These are phyloP conservation scores for Caenorhabditis sp. DNA, from an alignment of 2,888 invertebrate genomes.

Conservation along the genomic window DNA sequence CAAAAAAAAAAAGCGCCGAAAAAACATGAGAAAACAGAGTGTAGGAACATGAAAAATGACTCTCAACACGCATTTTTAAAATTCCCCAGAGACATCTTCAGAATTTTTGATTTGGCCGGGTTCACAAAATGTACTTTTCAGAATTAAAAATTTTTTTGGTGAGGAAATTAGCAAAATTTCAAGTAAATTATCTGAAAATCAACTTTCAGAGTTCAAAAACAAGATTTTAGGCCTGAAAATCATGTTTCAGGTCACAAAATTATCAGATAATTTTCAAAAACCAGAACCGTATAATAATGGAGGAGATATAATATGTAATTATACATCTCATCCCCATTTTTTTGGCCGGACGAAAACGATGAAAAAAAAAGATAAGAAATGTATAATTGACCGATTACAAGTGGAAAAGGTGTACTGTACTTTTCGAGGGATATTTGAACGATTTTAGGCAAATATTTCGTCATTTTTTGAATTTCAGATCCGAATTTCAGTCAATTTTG, in stretches of 20 bases:
- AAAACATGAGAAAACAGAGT: background rate
- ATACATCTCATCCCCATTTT: background rate
- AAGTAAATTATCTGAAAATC: too few relatives aligned
- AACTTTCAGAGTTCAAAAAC: background rate
- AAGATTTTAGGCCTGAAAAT: too few relatives aligned
- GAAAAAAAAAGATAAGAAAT: conserved; percentile 2
- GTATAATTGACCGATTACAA: too few relatives aligned
- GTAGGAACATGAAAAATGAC: conserved; percentile 35
- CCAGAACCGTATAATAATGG: conserved; percentile 7
- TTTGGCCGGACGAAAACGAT: background rate
- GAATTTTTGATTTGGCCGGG: background rate
- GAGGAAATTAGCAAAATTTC: too few relatives aligned
- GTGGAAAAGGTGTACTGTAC: too few relatives aligned
- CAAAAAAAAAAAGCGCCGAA: background rate
- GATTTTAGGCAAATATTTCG: too few relatives aligned
- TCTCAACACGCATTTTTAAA: conserved; percentile 6
- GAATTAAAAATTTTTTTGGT: background rate
- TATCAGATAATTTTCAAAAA: too few relatives aligned
- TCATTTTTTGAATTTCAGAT: too few relatives aligned
- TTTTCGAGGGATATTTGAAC: too few relatives aligned
- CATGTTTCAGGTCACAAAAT: too few relatives aligned
- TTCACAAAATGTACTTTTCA: background rate
- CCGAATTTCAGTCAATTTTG: too few relatives aligned
- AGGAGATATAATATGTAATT: too few relatives aligned
- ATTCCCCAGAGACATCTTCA: background rate